Evolutionary conservation across 2,888 invertebrate species (phyloP), one percentile per base, ranked within the genome.

Genomic region (Macrosoma leucophasiata): DNA sequence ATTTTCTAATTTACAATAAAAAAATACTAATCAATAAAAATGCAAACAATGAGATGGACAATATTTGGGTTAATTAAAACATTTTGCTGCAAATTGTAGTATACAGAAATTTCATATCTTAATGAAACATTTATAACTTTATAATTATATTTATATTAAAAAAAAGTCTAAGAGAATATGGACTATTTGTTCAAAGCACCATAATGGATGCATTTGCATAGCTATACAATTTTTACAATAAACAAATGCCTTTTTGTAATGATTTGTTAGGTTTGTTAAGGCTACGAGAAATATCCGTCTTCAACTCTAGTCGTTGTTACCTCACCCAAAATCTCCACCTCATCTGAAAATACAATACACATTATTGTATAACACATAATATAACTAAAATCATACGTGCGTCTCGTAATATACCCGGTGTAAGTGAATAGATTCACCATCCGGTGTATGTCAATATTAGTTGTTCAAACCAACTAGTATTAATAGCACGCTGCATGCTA

Each of bases 1-100:
- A 51, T 50, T 46, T 46, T 50, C 52, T 60, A 62, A 58, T 58
- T 55, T 56, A 61, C 60, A 62, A 54, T 62, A 55, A 60, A 70
- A 68, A n/a, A 67, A 65, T 55, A 65, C 64, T 65, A 73, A 73
- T 67, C 70, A 59, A 66, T 65, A 55, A 63, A 69, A 75, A 75
- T 72, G 69, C 72, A 58, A 55, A 61, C 29, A 41, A 37, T 58
- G 68, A 70, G 71, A 67, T 72, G 72, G 70, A 64, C 60, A 61
- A 62, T 51, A 63, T 56, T 59, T 63, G 70, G 65, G 66, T 48
- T 58, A 59, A 41, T 39, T 41, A 36, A 41, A 41, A 33, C n/a
- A n/a, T n/a, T n/a, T 33, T 39, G 36, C 41, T 36, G 31, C 35
- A 48, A 51, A 62, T 56, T 58, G 52, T 58, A 52, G 46, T 51